Evolutionary conservation across 2,888 invertebrate species (phyloP), one percentile per base, ranked within the genome.

Genomic region (Tridacna gigas): DNA sequence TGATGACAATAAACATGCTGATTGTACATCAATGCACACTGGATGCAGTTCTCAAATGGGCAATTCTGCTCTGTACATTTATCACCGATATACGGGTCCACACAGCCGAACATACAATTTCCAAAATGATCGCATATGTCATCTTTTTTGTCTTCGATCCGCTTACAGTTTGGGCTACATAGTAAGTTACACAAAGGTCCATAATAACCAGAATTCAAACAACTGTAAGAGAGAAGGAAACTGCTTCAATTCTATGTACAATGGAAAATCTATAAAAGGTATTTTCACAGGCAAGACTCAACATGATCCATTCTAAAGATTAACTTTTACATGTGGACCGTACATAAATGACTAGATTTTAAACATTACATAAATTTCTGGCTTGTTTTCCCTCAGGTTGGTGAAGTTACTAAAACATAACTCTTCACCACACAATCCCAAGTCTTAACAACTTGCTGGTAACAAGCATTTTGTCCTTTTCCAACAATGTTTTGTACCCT

Each of bases 31-130:
- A 45, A 48, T 0, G 73, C 82, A 85, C 89, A 89, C 37, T 71
- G 45, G 9, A 48, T 4, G 77, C 89, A 89, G 71, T 85, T 75
- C 0, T 51, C 69, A 83, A 85, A 82, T 26, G 84, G 74, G 73
- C 89, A 89, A 25, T 79, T 26, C 51, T 83, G 81, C 18, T 82
- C 61, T 7, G 79, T 71, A 80, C 89, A 89, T 22, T 78, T 83
- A 0, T 66, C 48, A 1, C 89, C 89, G 45, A 56, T 79, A 77
- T 84, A 88, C 2, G 82, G 80, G 15, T 47, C 11, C 18, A 85
- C 83, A 74, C 89, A 89, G 13, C 89, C 89, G 67, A 79, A 89
- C 25, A 87, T 51, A 77, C 89, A 89, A 71, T 86, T 80, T 22
- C 89, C 89, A 77, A 75, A 71, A 26, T 65, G 65, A 74, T 88